Evolutionary conservation across 1,140 invertebrate genomes (phyloP).

Genomic region (Aphelinus certus): DNA sequence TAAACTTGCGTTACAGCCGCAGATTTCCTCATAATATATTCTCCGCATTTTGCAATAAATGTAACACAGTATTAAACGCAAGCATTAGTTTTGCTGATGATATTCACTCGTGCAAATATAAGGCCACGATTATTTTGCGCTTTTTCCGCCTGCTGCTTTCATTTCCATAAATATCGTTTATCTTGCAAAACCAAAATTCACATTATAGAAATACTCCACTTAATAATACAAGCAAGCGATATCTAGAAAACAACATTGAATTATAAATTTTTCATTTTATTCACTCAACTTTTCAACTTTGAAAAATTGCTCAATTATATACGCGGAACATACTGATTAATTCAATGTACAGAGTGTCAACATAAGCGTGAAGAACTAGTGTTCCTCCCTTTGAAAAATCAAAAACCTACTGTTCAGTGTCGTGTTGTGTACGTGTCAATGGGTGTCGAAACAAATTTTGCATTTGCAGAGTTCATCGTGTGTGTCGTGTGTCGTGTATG

Average conservation of each 20-base stretch:
- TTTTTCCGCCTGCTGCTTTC: slow-evolving; percentile 42
- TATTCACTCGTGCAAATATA: slow-evolving; percentile 52
- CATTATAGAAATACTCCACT: slow-evolving; percentile 7
- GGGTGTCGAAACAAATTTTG: slow-evolving; percentile 8
- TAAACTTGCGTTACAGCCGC: neutral
- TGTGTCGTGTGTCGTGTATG: neutral
- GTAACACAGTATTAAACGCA: slow-evolving; percentile 47
- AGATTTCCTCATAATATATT: neutral
- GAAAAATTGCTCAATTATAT: neutral
- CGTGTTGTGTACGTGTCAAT: too few relatives aligned
- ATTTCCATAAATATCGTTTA: neutral
- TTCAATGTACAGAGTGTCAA: slow-evolving; percentile 17
- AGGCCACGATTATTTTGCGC: slow-evolving; percentile 52
- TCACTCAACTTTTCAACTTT: neutral
- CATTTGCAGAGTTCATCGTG: neutral
- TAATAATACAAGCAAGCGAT: slow-evolving; percentile 23
- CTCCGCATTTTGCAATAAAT: slow-evolving; percentile 37
- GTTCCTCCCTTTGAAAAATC: neutral
- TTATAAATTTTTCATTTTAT: neutral
- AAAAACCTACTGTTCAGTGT: neutral
- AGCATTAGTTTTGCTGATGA: slow-evolving; percentile 48
- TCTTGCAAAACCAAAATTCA: neutral
- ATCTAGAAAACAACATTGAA: slow-evolving; percentile 4
- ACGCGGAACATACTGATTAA: slow-evolving; percentile 12
- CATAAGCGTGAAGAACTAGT: slow-evolving; percentile 2